Base-by-base conservation (phyloP, 2,888 invertebrate genomes). In the Rhagonycha fulva region DNA sequence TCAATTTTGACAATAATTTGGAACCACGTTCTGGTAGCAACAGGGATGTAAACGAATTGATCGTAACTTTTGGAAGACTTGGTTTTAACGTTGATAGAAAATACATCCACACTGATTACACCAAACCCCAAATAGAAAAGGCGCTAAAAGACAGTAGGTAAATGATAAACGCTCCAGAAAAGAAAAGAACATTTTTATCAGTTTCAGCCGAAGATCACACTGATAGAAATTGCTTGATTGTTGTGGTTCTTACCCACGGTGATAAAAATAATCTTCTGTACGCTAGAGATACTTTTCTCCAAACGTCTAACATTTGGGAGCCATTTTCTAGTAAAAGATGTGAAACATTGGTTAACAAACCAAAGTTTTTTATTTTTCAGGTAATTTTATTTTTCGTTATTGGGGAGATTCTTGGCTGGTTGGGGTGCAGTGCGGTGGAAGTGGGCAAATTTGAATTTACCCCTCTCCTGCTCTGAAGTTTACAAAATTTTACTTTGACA, bases 301-400 rank as follows among this genome's bases (percentile, higher is more conserved):
- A 70, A 14, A 80, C 83, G 5, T 68, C 79, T 11, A 82, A 85
- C 14, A 78, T 86, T n/a, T 85, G 84, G 84, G 72, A 72, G 12
- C 68, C 74, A 23, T 86, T 87, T 76, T 76, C 69, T 10, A 14
- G 3, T 3, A 26, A 72, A 4, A 62, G 74, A 5, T 83, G 83
- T 68, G 30, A 75, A 72, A 76, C 79, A 61, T 79, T 87, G 28
- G 67, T 79, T n/a, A 71, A 82, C 69, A 86, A 85, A 78, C 87
- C 87, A 2, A 87, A 87, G 81, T 82, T 87, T 82, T 86, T 87
- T 30, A 78, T 87, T 14, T 84, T 87, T 78, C 86, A 86, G 82
- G 87, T 86, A 80, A 82, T 0, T 7, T 63, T 62, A 14, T 24
- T 5, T 19, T 10, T 19, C 2, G 3, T 62, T n/a, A 7, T 47